Base-by-base conservation (phyloP, 2,888 invertebrate genomes). In the Microplitis manilae region DNA sequence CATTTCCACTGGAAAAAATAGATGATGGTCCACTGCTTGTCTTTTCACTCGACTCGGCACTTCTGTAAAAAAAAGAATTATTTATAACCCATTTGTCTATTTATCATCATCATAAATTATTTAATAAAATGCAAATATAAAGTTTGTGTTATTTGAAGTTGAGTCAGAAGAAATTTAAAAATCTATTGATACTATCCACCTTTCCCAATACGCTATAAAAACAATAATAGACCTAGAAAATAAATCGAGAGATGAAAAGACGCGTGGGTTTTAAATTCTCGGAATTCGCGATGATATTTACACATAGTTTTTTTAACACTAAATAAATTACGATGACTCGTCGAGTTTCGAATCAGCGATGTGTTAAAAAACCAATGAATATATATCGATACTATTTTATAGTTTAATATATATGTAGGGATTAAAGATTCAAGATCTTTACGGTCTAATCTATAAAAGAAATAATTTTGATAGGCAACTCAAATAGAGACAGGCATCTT, bases 1-100 rank as follows among this genome's bases (percentile, higher is more conserved):
- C 13, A 86, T 80, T 70, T 81, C 82, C 65, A 87, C 75, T 64
- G 86, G 85, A 73, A 87, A 87, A 69, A 73, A 41, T 20, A 50
- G 70, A 62, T 73, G 65, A 68, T 60, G 67, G 61, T 65, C 5
- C 8, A 17, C 60, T 8, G 38, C 17, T 17, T 73, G n/a, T 71
- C 73, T 40, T 15, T 40, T 50, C 5, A 50, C 50, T 50, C 50
- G 50, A 50, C 50, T 50, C 50, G 50, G 50, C 50, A 50, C 50
- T 50, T 50, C 50, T 50, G 50, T 8, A 50, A 50, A 50, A 1
- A 1, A 41, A 41, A 41, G 9, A 41, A 9, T 41, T 9, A 41
- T 41, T 41, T 41, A 41, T 9, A 7, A 41, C 2, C 0, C 30
- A 30, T 2, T 30, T 30, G 2, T 30, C 2, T 30, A 30, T 30